Percentiles rank a stretch among this genome's conserved stretches.
Conservation (phyloP, 2,797 vertebrate genomes). For the Hypotaenidia okinawae region DNA sequence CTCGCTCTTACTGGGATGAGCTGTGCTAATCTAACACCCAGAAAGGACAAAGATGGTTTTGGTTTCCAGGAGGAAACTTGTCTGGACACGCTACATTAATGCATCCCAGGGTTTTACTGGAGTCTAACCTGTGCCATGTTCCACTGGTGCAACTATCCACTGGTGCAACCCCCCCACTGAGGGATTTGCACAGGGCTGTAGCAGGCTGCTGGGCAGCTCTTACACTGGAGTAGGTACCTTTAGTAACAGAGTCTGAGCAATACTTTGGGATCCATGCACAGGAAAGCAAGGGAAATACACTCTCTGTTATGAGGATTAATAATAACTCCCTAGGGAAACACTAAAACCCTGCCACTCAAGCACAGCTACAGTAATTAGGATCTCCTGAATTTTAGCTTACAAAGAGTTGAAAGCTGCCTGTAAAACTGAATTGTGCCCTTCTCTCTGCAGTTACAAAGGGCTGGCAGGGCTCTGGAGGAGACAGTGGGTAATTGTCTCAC, state of each 20-base stretch:
- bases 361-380: neutral
- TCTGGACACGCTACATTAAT: neutral
- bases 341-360: neutral
- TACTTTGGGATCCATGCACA: neutral
- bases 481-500: slow-evolving; percentile 54
- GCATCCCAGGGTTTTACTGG: neutral
- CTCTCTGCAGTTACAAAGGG: neutral
- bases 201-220: neutral
- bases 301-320: neutral
- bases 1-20: neutral
- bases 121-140: neutral
- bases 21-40: neutral
- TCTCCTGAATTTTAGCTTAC: neutral
- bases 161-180: neutral
- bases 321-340: neutral
- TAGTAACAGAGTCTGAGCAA: neutral
- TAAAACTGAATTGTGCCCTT: neutral
- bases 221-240: neutral
- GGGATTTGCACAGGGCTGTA: neutral
- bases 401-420: slow-evolving; percentile 26
- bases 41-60: neutral
- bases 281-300: neutral
- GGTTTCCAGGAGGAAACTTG: neutral
- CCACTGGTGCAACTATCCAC: neutral
- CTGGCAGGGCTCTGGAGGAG: slow-evolving; percentile 18